Conservation (phyloP, 2,888 invertebrate species). For the Tipula confusa region DNA sequence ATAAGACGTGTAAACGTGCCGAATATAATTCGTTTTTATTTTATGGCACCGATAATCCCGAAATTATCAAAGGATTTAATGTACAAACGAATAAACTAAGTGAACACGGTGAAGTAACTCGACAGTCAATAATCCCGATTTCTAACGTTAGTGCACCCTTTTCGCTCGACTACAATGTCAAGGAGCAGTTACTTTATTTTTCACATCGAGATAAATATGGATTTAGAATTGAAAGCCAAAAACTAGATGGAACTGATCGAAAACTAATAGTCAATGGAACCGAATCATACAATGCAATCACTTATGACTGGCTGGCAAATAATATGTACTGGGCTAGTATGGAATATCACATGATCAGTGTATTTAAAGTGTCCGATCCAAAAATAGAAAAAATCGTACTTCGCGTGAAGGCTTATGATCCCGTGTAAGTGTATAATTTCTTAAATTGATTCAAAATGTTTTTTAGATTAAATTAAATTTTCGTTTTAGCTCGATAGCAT, state of each 20-base stretch:
- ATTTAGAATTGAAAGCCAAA: constrained; percentile 61
- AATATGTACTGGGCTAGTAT: constrained; percentile 80
- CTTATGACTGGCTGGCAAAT: constrained; percentile 76
- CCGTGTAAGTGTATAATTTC: constrained; percentile 51
- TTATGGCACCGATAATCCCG: constrained; percentile 62
- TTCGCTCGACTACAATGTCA: constrained; percentile 65
- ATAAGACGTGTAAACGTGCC: constrained; percentile 57
- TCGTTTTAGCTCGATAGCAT: constrained; percentile 57
- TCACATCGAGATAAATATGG: constrained; percentile 54
- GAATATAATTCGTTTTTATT: constrained; percentile 61
- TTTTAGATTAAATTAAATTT: not conserved
- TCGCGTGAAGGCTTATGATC: constrained; percentile 51
- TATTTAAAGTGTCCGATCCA: constrained; percentile 60
- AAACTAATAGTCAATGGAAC: constrained; percentile 55
- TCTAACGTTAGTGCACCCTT: constrained; percentile 61
- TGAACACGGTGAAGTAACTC: not conserved
- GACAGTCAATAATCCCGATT: constrained; percentile 62
- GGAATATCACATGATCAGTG: constrained; percentile 58
- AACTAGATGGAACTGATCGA: constrained; percentile 56
- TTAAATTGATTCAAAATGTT: not conserved
- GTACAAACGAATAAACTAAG: not conserved
- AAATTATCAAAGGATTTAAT: constrained; percentile 64
- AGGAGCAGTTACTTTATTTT: constrained; percentile 59
- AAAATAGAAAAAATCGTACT: constrained; percentile 54
- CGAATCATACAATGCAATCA: constrained; percentile 60